A percentile compares a stretch with the other conserved stretches of the same genome.
Conservation (phyloP, 1,140 invertebrate species). For the Diprion similis region DNA sequence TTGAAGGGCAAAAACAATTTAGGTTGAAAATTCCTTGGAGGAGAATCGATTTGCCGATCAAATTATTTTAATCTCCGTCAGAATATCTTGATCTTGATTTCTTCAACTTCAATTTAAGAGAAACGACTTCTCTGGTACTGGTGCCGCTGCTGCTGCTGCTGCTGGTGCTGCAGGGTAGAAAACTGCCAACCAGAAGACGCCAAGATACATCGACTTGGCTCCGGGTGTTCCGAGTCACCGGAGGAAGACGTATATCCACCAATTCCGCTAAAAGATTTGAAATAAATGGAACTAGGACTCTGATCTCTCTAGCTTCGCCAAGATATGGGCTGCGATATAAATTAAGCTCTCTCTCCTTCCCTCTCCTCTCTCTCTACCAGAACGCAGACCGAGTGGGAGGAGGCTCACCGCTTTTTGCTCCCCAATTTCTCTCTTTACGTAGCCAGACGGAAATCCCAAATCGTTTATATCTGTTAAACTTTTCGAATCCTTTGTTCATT, state of each 20-base stretch:
- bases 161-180: background rate
- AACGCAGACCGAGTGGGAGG: too few species aligned
- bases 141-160: too few species aligned
- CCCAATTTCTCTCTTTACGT: too few species aligned
- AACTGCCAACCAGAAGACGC: constrained; percentile 6
- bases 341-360: background rate
- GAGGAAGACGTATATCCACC: constrained; percentile 7
- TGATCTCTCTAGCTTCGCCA: background rate
- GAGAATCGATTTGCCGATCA: too few species aligned
- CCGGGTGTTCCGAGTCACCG: constrained; percentile 6
- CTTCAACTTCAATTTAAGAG: background rate
- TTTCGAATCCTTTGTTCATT: too few species aligned
- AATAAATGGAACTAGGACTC: constrained; percentile 7
- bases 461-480: too few species aligned
- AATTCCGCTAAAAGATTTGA: constrained; percentile 7
- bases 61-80: too few species aligned
- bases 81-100: background rate
- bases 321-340: constrained; percentile 7
- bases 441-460: too few species aligned
- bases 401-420: too few species aligned
- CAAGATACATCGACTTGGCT: constrained; percentile 7
- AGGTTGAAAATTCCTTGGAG: too few species aligned
- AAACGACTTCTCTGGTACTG: background rate
- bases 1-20: too few species aligned
- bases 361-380: too few species aligned